Conservation (phyloP, 2,888 invertebrate species). For the Phrixothrix hirtus region DNA sequence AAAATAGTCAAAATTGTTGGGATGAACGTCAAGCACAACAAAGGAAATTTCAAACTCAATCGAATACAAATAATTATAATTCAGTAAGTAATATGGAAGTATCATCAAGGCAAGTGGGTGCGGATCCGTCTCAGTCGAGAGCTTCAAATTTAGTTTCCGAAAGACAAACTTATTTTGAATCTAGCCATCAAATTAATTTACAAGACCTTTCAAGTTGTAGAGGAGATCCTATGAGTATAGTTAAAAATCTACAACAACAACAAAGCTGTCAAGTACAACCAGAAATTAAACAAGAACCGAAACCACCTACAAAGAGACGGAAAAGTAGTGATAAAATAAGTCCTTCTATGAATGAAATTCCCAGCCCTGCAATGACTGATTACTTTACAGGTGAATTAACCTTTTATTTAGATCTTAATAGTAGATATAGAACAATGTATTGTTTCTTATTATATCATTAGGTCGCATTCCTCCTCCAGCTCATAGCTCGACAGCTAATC, state of each 20-base stretch:
- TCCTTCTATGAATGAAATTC: slow-evolving; percentile 60
- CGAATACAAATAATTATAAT: slow-evolving; percentile 55
- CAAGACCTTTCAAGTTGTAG: slow-evolving; percentile 75
- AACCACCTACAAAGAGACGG: slow-evolving; percentile 54
- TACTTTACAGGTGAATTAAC: slow-evolving; percentile 40
- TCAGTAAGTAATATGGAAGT: slow-evolving; percentile 53
- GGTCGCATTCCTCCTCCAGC: slow-evolving; percentile 72
- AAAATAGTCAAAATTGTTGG: slow-evolving; percentile 60
- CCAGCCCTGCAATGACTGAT: slow-evolving; percentile 60
- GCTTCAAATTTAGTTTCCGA: slow-evolving; percentile 57
- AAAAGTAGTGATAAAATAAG: slow-evolving; percentile 65
- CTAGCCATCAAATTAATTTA: slow-evolving; percentile 63
- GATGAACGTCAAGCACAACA: slow-evolving; percentile 59
- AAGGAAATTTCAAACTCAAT: slow-evolving; percentile 59
- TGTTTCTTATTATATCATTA: not conserved
- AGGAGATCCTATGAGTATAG: slow-evolving; percentile 76
- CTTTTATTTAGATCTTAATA: too few relatives aligned
- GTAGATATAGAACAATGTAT: not conserved
- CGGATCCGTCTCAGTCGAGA: slow-evolving; percentile 46
- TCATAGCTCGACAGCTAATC: slow-evolving; percentile 61
- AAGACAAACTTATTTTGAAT: slow-evolving; percentile 70
- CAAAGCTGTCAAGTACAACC: slow-evolving; percentile 42
- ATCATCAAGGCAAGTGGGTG: slow-evolving; percentile 41
- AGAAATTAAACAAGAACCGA: slow-evolving; percentile 54
- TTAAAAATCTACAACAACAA: slow-evolving; percentile 65